Percentiles rank a stretch among this genome's conserved stretches.
Conservation (phyloP, 1,140 invertebrate species). For the Lasioglossum baleicum region DNA sequence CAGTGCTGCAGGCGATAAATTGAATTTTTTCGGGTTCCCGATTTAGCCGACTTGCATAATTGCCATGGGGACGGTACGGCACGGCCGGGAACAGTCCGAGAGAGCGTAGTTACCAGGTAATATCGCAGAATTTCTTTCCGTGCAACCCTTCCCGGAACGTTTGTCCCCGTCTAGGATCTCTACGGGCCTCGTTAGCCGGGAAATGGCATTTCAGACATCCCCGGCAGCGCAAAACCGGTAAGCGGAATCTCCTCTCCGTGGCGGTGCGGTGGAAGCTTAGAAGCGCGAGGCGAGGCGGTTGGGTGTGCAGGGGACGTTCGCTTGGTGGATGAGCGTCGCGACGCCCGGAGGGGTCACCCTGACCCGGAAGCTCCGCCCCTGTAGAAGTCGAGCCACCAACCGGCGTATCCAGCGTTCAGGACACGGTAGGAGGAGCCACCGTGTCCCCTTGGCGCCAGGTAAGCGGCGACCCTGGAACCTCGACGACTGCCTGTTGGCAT, state of each 20-base stretch:
- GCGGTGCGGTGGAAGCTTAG: slow-evolving; percentile 15
- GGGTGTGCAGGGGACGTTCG: slow-evolving; percentile 22
- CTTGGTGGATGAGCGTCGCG: slow-evolving; percentile 68
- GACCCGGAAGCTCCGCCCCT: slow-evolving; percentile 75
- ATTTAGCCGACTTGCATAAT: no score
- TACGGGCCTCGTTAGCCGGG: not conserved
- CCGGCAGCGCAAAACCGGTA: not conserved
- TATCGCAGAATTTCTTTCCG: not conserved
- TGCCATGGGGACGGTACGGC: no score
- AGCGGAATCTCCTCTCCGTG: slow-evolving; percentile 8
- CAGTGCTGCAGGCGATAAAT: no score
- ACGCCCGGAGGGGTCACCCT: slow-evolving; percentile 68
- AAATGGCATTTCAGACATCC: slow-evolving; percentile 6
- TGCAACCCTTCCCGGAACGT: not conserved
- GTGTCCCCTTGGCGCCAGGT: slow-evolving; percentile 64
- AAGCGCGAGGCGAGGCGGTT: not conserved
- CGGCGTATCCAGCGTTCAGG: slow-evolving; percentile 66
- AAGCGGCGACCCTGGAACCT: slow-evolving; percentile 53
- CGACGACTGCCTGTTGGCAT: slow-evolving; percentile 25
- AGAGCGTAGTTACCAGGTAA: not conserved
- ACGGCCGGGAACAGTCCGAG: not conserved
- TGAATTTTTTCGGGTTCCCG: no score
- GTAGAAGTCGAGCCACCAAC: slow-evolving; percentile 74
- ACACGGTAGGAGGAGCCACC: slow-evolving; percentile 73
- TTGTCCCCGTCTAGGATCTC: not conserved